Base-by-base conservation (phyloP, 2,797 vertebrate species). In the Myoxocephalus aenaeus region DNA sequence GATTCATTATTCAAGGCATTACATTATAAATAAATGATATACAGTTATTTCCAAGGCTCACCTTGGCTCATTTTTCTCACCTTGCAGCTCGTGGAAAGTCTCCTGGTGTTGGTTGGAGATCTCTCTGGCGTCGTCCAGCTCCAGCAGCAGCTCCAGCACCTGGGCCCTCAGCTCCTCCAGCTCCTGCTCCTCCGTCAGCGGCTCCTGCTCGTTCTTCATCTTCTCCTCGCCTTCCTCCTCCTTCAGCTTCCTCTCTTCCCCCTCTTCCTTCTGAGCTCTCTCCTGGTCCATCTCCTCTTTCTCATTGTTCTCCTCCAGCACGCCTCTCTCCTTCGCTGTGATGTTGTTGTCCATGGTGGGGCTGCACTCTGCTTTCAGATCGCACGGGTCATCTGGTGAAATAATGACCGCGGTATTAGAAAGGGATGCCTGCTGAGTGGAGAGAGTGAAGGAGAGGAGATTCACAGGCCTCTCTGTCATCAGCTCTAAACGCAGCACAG, bases 61-160 rank as follows among this genome's bases (percentile, higher is more conserved):
- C n/a, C n/a, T n/a, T n/a, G n/a, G n/a, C n/a, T n/a, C n/a, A n/a
- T n/a, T n/a, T n/a, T n/a, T 70, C 85, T 94, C 79, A 98, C 97
- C 96, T 89, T 97, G 96, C 61, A 98, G 89, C 90, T 98, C 96
- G 17, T 95, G 77, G 29, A 96, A 96, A 77, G 94, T 95, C 12
- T 96, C 96, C 82, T 97, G 95, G 17, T 97, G 96, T 85, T 96
- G 96, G 83, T 94, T 94, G 4, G 95, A 96, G 12, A 91, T 92
- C 70, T 96, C 96, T 50, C 96, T 91, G 8, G 95, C 94, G 48
- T 96, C 96, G 0, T 97, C 96, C 86, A 98, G 92, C 89, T 97
- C 96, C 15, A 96, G 93, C 76, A 97, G 93, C 81, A 98, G 94
- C 78, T 96, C 96, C 25, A 97, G 65, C 74, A 96, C 92, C 93